Evolutionary conservation across 2,797 vertebrate species (phyloP), one percentile per base, ranked within the genome.

Genomic region (Rhinella marina): DNA sequence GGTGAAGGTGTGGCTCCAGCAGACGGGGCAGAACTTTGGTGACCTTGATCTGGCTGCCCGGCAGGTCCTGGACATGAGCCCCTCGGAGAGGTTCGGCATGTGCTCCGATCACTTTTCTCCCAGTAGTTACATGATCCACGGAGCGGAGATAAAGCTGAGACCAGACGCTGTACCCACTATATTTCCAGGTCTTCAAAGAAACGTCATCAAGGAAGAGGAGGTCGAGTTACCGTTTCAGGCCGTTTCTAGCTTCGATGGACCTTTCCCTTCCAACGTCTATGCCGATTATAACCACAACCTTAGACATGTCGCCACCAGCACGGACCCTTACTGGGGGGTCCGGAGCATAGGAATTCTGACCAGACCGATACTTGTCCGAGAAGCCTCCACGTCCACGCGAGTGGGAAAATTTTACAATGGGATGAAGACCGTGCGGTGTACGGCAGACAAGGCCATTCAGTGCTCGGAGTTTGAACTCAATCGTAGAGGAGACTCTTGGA

Each of bases 71-170:
- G 54, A 77, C 75, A 77, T 77, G 50, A 77, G 70, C 23, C 32
- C 16, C 1, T 41, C 23, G 54, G 54, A 75, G 52, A 25, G 59
- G 11, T 77, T 85, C 27, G 54, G 83, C 7, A 57, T 85, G 29
- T 76, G 83, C 4, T 75, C 72, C 12, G 56, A 41, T n/a, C 83
- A 85, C 32, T 85, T 85, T 25, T 21, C 48, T n/a, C 70, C 70
- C 14, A 9, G 19, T 21, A 59, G 56, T 62, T 85, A 85, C 52
- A 41, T 61, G 5, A 85, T 57, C 23, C 68, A 25, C 2, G 83
- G 83, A 0, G 19, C 70, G 1, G 32, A 16, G 4, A 19, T 41
- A 16, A 23, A 32, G 13, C 83, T 85, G 4, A 54, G 41, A 13
- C 27, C 21, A 3, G 68, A 76, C 10, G 83, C 83, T 10, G 7